phyloP scores from a whole-genome alignment of 30 jellyfish, hydroid and myxozoan genomes.

The Nemopilema nomurai region DNA sequence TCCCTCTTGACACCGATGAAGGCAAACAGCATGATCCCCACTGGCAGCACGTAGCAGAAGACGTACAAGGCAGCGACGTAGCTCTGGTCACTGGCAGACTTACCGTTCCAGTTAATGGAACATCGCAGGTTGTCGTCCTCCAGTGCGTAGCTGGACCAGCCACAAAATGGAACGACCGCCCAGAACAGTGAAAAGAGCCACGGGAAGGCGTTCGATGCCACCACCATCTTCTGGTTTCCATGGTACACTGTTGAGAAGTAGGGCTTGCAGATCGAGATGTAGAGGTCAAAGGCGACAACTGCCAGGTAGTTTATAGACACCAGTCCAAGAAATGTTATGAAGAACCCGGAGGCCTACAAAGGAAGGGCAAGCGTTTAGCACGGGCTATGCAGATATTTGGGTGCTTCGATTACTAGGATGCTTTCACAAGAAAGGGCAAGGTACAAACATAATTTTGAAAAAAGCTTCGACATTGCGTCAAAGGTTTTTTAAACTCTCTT shows the following conservation, averaged over 20 bases:
- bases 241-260: slow-evolving; percentile 39
- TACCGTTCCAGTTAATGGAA: slow-evolving; percentile 72
- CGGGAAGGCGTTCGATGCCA: slow-evolving; percentile 21
- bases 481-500: too few relatives aligned
- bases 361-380: background rate
- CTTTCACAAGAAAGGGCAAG: too few relatives aligned
- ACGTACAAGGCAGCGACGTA: slow-evolving; percentile 52
- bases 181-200: slow-evolving; percentile 68
- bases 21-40: slow-evolving; percentile 47
- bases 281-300: slow-evolving; percentile 52
- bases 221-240: background rate
- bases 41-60: slow-evolving; percentile 61
- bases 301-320: slow-evolving; percentile 69
- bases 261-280: slow-evolving; percentile 68
- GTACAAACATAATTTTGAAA: too few relatives aligned
- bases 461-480: too few relatives aligned
- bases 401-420: too few relatives aligned
- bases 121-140: slow-evolving; percentile 68
- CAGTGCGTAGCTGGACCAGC: slow-evolving; percentile 77
- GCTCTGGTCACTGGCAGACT: slow-evolving; percentile 15
- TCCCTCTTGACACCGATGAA: slow-evolving; percentile 45
- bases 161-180: slow-evolving; percentile 70
- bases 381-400: background rate
- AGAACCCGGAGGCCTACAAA: slow-evolving; percentile 68
- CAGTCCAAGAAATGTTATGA: slow-evolving; percentile 67